Base-by-base conservation (phyloP, 2,113 vertebrate species). In the Myrmecophaga tridactyla region DNA sequence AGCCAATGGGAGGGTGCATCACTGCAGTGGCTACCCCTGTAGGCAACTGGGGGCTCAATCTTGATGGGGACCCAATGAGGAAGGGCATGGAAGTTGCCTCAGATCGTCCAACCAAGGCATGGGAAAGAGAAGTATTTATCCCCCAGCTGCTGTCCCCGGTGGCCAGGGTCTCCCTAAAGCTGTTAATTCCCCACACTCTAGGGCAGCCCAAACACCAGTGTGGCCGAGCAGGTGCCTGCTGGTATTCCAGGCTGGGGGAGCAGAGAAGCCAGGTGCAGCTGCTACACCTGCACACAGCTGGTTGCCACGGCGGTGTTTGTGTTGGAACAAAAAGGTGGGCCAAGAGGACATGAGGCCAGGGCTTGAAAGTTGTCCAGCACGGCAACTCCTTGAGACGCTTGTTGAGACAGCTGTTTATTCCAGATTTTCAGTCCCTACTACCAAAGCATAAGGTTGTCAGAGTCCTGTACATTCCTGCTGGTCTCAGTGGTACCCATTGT, bases 81-180 rank as follows among this genome's bases (percentile, higher is more conserved):
- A 18, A 43, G 13, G 11, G 43, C 53, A 15, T 21, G 34, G 10
- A 2, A 34, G 29, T 1, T 65, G 34, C 39, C 94, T 27, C 7
- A 1, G 31, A 2, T 15, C 31, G 72, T 12, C 46, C 39, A 17
- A 1, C 23, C n/a, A 1, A 5, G 4, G 4, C 15, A 0, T 29
- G 7, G 69, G 41, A 25, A n/a, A 67, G 46, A 53, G 25, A 20
- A 21, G 0, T 21, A 12, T 21, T 39, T 41, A 6, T 4, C n/a
- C n/a, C 7, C 70, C 31, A 46, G 70, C 29, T 60, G 27, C 46
- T 17, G 5, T 7, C 36, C 43, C 1, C 2, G 2, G 7, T 17
- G 34, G 7, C 43, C 53, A 10, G 20, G 34, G 48, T 17, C 48
- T 21, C 29, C 65, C 65, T n/a, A 6, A 6, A 14, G 14, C 3